Conservation (phyloP, 2,797 vertebrate genomes). For the Propithecus deckenii region DNA sequence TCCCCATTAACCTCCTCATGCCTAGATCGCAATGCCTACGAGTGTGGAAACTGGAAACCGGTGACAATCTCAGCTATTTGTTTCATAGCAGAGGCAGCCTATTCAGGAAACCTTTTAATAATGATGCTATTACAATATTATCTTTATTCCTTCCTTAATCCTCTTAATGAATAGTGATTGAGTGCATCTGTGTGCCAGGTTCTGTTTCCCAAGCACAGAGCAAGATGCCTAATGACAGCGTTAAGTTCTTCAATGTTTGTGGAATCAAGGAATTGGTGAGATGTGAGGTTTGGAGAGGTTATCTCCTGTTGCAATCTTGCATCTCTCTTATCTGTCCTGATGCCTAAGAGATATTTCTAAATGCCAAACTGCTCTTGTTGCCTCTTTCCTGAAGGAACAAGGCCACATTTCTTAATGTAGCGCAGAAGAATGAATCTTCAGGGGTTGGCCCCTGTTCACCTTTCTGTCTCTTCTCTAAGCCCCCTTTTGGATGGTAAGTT, state of each 20-base stretch:
- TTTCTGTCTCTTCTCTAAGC: background rate
- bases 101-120: background rate
- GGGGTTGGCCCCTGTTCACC: background rate
- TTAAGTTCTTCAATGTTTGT: background rate
- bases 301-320: background rate
- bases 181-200: background rate
- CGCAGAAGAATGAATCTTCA: background rate
- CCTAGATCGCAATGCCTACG: background rate
- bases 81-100: background rate
- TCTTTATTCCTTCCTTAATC: background rate
- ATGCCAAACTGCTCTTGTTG: background rate
- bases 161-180: background rate
- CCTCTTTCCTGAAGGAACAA: background rate
- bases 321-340: background rate
- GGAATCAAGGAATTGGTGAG: background rate
- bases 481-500: background rate
- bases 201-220: background rate
- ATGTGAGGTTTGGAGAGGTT: background rate
- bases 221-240: background rate
- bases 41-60: background rate
- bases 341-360: background rate
- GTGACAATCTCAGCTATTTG: background rate
- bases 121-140: background rate
- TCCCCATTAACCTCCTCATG: constrained; percentile 29
- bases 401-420: background rate